A percentile compares a stretch with the other conserved stretches of the same genome.
phyloP scores from a whole-genome alignment of 2,888 invertebrate species.

The Sipha maydis region DNA sequence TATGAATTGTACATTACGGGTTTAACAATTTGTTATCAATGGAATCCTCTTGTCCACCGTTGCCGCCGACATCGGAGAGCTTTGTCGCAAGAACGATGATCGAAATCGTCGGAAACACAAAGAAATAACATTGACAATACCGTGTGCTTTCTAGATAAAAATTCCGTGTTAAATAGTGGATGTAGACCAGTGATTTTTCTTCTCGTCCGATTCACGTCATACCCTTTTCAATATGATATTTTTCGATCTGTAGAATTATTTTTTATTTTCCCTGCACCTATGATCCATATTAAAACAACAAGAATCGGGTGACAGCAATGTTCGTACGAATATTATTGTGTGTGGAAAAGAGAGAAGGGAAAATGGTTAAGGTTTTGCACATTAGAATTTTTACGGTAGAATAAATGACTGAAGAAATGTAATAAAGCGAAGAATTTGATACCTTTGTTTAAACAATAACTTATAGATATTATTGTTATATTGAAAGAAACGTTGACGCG shows the following conservation, averaged over 20 bases:
- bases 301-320: background rate
- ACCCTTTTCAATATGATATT: slow-evolving; percentile 47
- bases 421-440: slow-evolving; percentile 46
- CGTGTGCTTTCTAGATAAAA: background rate
- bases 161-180: background rate
- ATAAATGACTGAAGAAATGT: slow-evolving; percentile 42
- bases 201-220: slow-evolving; percentile 27
- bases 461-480: background rate
- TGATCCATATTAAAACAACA: slow-evolving; percentile 45
- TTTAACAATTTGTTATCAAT: slow-evolving; percentile 24
- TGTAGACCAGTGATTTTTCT: slow-evolving; percentile 31
- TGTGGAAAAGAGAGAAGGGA: background rate
- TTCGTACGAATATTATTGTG: background rate
- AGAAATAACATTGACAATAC: background rate
- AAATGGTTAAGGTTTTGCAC: slow-evolving; percentile 16
- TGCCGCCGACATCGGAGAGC: background rate
- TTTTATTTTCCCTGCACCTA: background rate
- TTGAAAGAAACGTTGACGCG: slow-evolving; percentile 12
- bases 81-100: background rate
- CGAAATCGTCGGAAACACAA: background rate
- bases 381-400: slow-evolving; percentile 21
- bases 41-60: background rate
- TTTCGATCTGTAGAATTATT: background rate
- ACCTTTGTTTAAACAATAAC: slow-evolving; percentile 33
- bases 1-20: slow-evolving; percentile 3